Evolutionary conservation across 2,797 vertebrate species (phyloP).

Genomic region (Onychomys torridus): DNA sequence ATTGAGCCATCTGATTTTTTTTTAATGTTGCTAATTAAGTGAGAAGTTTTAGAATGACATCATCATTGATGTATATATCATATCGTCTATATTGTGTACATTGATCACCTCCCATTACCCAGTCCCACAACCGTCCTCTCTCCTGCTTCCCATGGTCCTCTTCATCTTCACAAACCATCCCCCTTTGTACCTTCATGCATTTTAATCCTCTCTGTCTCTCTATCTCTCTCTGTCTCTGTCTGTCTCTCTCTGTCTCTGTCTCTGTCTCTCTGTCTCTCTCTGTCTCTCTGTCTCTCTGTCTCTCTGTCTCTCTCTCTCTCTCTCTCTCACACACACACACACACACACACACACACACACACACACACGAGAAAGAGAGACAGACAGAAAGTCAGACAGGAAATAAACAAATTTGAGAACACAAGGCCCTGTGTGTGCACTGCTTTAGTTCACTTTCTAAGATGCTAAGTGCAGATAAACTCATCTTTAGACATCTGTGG

Average conservation of each 20-base stretch:
- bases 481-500: neutral
- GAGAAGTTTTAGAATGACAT: neutral
- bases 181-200: neutral
- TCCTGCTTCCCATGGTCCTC: neutral
- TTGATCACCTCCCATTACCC: neutral
- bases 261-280: too few relatives aligned
- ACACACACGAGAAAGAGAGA: neutral
- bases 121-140: neutral
- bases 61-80: neutral
- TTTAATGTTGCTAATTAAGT: neutral
- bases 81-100: neutral
- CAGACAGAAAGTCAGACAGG: neutral
- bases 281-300: too few relatives aligned
- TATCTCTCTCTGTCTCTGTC: too few relatives aligned
- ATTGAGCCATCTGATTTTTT: neutral
- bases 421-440: neutral
- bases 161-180: neutral
- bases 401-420: neutral
- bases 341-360: neutral
- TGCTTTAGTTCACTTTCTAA: neutral
- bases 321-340: neutral
- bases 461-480: neutral
- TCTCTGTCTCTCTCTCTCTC: neutral
- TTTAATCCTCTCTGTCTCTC: neutral
- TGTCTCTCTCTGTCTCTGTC: too few relatives aligned